phyloP scores from a whole-genome alignment of 2,797 vertebrate species.

The Aeoliscus strigatus region DNA sequence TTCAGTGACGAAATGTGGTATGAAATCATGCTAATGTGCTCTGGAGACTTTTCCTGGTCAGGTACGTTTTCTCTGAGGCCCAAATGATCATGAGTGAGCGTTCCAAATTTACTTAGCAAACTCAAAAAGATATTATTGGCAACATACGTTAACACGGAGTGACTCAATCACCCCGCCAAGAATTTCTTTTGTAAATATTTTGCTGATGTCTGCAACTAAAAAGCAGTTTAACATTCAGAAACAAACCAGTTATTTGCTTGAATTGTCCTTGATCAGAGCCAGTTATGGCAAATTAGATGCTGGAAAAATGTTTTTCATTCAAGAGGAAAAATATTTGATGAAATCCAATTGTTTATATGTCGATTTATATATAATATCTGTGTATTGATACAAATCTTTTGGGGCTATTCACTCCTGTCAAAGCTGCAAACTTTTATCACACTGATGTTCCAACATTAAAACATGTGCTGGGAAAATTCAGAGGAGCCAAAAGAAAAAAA shows the following conservation, averaged over 20 bases:
- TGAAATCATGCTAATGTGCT: no score
- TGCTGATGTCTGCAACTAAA: slow-evolving; percentile 48
- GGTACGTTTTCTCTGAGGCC: slow-evolving; percentile 32
- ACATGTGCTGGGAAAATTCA: no score
- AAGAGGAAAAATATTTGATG: no score
- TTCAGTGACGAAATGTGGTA: no score
- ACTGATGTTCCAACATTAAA: no score
- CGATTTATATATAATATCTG: no score
- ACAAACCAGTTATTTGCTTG: slow-evolving; percentile 62
- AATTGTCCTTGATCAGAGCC: slow-evolving; percentile 65
- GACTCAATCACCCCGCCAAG: slow-evolving; percentile 17
- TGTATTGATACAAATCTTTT: no score
- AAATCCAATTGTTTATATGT: no score
- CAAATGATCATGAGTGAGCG: slow-evolving; percentile 43
- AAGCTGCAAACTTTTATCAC: no score
- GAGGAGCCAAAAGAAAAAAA: no score
- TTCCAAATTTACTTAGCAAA: slow-evolving; percentile 41
- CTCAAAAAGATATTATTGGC: slow-evolving; percentile 35
- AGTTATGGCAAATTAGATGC: slow-evolving; percentile 60
- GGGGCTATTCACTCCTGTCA: no score
- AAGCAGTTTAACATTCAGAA: slow-evolving; percentile 62
- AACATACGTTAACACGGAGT: slow-evolving; percentile 23
- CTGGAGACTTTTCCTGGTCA: slow-evolving; percentile 17
- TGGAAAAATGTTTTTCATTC: slow-evolving; percentile 48
- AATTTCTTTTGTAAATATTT: slow-evolving; percentile 28